A percentile compares a stretch with the other conserved stretches of the same genome.
These are phyloP conservation scores for Hyaena hyaena DNA, from an alignment of 2,113 vertebrate species.

Conservation along the genomic window DNA sequence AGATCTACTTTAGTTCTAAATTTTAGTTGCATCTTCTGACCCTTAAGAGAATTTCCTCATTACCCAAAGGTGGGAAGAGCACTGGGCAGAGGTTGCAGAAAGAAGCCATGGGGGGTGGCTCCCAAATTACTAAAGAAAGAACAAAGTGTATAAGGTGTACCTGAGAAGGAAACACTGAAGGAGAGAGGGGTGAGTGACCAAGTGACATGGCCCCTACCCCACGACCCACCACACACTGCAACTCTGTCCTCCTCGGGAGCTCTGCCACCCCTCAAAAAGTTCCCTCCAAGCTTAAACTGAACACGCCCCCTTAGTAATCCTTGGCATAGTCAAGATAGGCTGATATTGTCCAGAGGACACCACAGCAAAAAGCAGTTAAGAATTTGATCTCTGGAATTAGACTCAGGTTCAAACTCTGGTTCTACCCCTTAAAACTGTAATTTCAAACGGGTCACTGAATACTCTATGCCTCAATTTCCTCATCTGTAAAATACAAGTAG, in stretches of 20 bases:
- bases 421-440: neutral
- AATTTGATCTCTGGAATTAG: constrained; percentile 15
- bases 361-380: neutral
- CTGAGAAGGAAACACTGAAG: neutral
- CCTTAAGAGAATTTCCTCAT: neutral
- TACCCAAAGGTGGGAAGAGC: neutral
- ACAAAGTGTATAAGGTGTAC: neutral
- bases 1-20: neutral
- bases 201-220: neutral
- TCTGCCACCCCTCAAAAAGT: neutral
- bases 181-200: neutral
- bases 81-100: neutral
- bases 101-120: neutral
- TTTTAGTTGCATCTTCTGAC: neutral
- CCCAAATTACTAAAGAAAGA: neutral
- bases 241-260: neutral
- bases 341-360: neutral
- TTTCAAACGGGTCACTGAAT: neutral
- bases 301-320: neutral
- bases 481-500: neutral
- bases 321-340: neutral
- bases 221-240: neutral
- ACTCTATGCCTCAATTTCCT: neutral
- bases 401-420: neutral
- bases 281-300: neutral